Evolutionary conservation across 2,888 invertebrate genomes (phyloP).

Genomic region (Diploptera punctata): DNA sequence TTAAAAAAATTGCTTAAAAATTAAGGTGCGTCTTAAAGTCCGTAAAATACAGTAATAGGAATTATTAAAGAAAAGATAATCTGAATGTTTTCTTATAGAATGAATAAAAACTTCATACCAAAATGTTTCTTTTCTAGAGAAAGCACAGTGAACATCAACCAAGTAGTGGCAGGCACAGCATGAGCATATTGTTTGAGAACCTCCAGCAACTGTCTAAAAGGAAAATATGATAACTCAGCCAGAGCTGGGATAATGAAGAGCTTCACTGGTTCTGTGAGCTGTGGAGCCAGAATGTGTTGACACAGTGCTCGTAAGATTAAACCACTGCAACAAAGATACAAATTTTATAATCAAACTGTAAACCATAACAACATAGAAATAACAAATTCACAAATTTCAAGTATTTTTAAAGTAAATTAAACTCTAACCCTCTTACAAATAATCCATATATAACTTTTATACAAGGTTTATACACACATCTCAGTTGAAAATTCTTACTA

Average conservation of each 20-base stretch:
- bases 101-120: conserved; percentile 59
- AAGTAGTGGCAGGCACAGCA: conserved; percentile 52
- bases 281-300: conserved; percentile 69
- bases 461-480: too few species aligned
- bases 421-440: background rate
- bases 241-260: conserved; percentile 75
- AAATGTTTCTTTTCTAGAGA: conserved; percentile 69
- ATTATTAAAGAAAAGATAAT: too few species aligned
- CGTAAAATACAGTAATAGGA: too few species aligned
- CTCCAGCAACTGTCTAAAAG: conserved; percentile 57
- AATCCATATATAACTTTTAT: too few species aligned
- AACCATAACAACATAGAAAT: too few species aligned
- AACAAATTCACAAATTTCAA: too few species aligned
- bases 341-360: too few species aligned
- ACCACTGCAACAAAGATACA: conserved; percentile 53
- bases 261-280: conserved; percentile 71
- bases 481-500: too few species aligned
- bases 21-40: too few species aligned
- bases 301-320: conserved; percentile 65
- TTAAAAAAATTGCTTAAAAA: too few species aligned
- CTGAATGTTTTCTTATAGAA: too few species aligned
- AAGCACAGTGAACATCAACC: conserved; percentile 73
- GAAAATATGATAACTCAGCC: conserved; percentile 57
- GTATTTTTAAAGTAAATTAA: too few species aligned
- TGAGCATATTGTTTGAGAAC: conserved; percentile 29